phyloP scores from a whole-genome alignment of 2,113 vertebrate species.

The Parotia lawesii region DNA sequence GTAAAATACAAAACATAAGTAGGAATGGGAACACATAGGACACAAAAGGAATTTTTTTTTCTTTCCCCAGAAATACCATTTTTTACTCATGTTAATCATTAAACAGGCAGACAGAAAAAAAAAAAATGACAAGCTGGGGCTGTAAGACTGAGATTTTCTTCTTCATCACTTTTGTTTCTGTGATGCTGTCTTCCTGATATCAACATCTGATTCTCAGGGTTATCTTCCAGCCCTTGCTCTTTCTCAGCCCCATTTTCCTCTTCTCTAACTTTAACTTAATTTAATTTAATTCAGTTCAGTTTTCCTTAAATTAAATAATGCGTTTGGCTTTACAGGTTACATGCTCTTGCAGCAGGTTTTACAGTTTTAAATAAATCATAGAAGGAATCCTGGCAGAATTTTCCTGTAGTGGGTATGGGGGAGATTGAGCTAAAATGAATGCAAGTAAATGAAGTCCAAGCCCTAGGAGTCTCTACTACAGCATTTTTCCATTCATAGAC shows the following conservation, averaged over 20 bases:
- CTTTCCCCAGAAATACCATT: not conserved
- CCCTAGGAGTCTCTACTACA: not conserved
- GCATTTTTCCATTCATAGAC: not conserved
- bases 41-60: not conserved
- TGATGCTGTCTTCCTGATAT: not conserved
- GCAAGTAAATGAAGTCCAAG: not conserved
- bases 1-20: not conserved
- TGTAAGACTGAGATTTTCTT: not conserved
- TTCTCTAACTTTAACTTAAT: not conserved
- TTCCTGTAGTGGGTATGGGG: not conserved
- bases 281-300: not conserved
- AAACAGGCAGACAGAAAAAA: not conserved
- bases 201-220: not conserved
- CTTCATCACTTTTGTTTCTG: not conserved
- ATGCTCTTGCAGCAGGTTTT: not conserved
- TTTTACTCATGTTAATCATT: not conserved
- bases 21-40: not conserved
- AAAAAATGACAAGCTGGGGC: not conserved
- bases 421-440: not conserved
- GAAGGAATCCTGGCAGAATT: not conserved
- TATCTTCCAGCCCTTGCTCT: not conserved
- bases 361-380: not conserved
- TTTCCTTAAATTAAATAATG: not conserved
- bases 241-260: not conserved
- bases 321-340: not conserved